phyloP scores from a whole-genome alignment of 2,797 vertebrate species.

The Poeciliopsis presidionis region DNA sequence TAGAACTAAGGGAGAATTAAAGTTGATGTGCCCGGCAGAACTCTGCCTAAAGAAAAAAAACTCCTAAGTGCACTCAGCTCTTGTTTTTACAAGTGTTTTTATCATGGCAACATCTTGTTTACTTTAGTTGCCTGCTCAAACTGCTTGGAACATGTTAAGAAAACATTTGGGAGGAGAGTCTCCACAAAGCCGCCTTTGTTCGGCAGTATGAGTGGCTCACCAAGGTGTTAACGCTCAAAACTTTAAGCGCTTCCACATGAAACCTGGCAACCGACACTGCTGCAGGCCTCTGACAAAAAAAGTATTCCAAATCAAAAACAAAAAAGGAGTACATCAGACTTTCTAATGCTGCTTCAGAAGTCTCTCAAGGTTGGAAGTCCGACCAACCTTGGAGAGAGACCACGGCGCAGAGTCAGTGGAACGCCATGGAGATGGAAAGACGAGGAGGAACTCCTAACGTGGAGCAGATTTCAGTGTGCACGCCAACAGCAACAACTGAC shows the following conservation, averaged over 20 bases:
- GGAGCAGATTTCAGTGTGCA: conserved; percentile 75
- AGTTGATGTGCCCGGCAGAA: conserved; percentile 68
- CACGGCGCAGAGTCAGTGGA: conserved; percentile 73
- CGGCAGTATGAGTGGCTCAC: conserved; percentile 88
- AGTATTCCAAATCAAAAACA: conserved; percentile 79
- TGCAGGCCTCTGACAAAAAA: conserved; percentile 80
- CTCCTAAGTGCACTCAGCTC: conserved; percentile 88
- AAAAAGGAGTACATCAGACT: conserved; percentile 87
- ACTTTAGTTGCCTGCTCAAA: conserved; percentile 99
- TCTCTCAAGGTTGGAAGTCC: conserved; percentile 37
- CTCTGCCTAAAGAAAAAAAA: conserved; percentile 77
- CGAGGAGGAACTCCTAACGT: conserved; percentile 76
- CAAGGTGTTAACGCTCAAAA: conserved; percentile 99
- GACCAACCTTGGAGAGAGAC: not conserved
- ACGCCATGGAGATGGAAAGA: conserved; percentile 63
- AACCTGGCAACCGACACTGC: conserved; percentile 78
- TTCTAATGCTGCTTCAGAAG: conserved; percentile 78
- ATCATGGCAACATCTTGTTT: conserved; percentile 99
- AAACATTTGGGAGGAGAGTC: conserved; percentile 95
- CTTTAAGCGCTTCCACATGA: conserved; percentile 99
- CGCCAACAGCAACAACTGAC: conserved; percentile 82
- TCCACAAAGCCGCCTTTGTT: conserved; percentile 99
- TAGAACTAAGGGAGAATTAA: conserved; percentile 80
- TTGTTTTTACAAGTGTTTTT: conserved; percentile 99
- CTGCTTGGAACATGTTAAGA: conserved; percentile 99